Evolutionary conservation across 2,888 invertebrate species (phyloP), one percentile per base, ranked within the genome.

Genomic region (Amblyteles armatorius): DNA sequence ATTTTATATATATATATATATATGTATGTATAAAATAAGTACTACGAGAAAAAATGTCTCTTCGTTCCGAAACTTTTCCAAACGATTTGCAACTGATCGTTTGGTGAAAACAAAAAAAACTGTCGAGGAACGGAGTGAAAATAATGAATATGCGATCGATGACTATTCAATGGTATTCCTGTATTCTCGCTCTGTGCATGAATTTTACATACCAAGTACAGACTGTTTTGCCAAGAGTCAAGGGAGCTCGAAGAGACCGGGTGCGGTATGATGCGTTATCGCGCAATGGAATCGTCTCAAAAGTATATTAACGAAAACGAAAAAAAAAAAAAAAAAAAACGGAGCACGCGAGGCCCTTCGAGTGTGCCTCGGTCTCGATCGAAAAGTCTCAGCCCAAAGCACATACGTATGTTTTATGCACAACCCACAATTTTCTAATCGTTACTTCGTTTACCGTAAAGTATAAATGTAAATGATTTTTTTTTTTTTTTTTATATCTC

Each of bases 361-460:
- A 48, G 40, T 52, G 68, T 84, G 79, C 68, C 68, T 76, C 74
- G 55, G 60, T 84, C 84, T 84, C 78, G 82, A 83, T 79, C 79
- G 81, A 73, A 83, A 44, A 71, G 71, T 79, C 82, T 85, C 76
- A 33, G 74, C 87, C 88, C 88, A 88, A 89, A 88, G 86, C 88
- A 88, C 89, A 82, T 86, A 86, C 84, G 86, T 88, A 87, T 87
- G 84, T 85, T 89, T 88, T 90, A 89, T 90, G 90, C 90, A 90
- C 90, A 91, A 91, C 88, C 89, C 90, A 90, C 87, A 86, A 63
- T 57, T 52, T 52, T 72, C 68, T 77, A 72, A 44, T 73, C 69
- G 52, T 77, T 73, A 48, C 65, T 57, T 78, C 50, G 40, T 67
- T 90, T 87, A 89, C 87, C 85, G 86, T 88, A 87, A 89, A 88